Percentiles rank a stretch among this genome's conserved stretches.
These are phyloP conservation scores for Otus scops DNA, from an alignment of 2,797 vertebrate species.

Conservation along the genomic window DNA sequence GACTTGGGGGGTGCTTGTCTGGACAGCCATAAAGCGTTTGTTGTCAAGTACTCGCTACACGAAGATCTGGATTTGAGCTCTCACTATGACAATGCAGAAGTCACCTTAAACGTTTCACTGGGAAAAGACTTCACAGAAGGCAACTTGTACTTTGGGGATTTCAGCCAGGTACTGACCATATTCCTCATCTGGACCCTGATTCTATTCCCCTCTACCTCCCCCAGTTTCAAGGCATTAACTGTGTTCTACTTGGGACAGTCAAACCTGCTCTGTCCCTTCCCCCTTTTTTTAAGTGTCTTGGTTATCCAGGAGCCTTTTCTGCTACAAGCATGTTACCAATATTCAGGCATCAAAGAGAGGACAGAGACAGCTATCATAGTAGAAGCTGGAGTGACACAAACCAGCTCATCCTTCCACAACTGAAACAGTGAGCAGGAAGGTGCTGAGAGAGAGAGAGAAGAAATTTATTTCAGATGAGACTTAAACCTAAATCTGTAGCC, in stretches of 20 bases:
- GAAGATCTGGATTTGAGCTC: constrained; percentile 90
- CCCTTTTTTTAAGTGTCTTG: not conserved
- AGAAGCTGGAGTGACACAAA: not conserved
- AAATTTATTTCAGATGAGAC: not conserved
- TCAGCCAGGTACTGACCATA: constrained; percentile 82
- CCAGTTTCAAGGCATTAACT: not conserved
- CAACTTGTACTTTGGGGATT: constrained; percentile 91
- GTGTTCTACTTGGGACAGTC: not conserved
- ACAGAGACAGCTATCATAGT: rapidly evolving
- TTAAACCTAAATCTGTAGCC: not conserved
- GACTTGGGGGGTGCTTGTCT: constrained; percentile 85
- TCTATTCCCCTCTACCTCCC: not conserved
- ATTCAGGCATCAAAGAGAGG: not conserved
- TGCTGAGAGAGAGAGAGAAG: not conserved
- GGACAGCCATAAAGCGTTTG: constrained; percentile 94
- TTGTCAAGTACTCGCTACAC: constrained; percentile 87
- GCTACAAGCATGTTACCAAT: not conserved
- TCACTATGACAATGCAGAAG: constrained; percentile 94
- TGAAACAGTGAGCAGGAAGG: not conserved
- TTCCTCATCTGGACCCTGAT: not conserved
- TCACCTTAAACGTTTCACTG: constrained; percentile 91
- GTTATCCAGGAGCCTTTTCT: not conserved
- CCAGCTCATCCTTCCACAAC: not conserved
- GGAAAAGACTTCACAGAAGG: constrained; percentile 91
- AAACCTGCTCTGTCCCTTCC: not conserved